Base-by-base conservation (phyloP, 1,140 invertebrate species). In the Cydia amplana region DNA sequence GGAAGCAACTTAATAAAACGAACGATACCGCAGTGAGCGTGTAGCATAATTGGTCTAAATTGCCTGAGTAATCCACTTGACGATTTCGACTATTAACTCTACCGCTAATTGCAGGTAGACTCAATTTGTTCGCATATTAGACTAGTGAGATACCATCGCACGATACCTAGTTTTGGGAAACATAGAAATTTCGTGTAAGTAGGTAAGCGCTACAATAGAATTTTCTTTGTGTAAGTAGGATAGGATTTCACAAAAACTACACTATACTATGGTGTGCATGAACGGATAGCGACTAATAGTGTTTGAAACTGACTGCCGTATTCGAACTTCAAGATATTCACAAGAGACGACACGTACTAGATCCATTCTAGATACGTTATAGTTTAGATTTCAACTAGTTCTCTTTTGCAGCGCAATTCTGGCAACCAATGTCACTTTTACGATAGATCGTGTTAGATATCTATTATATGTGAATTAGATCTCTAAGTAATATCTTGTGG, bases 101-200 rank as follows among this genome's bases (percentile, higher is more conserved):
- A 40, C 65, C 65, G 65, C 65, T 70, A 70, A 70, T 70, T 70
- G 28, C 32, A 70, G 64, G 65, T 70, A 70, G 65, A 70, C 65
- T 70, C 65, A 70, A 70, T 70, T 70, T 70, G 65, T 70, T 70
- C 28, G 65, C 65, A 40, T 70, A 70, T 70, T 70, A 70, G 16
- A 36, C 32, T 18, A 70, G 65, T 20, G 65, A 36, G 65, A 70
- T 70, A 70, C 5, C 36, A 70, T 70, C 65, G 65, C 65, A 2
- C 28, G 16, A 18, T 70, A 70, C 32, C 32, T 70, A n/a, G 65
- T 70, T 40, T 36, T 10, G n/a, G 28, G 65, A 36, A 67, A 70
- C 28, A 25, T 9, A 18, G 16, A n/a, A 40, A 14, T 23, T 70
- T 70, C 36, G 16, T 60, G 55, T 23, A 60, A 1, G 16, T 49